Evolutionary conservation across 2,888 invertebrate genomes (phyloP), one percentile per base, ranked within the genome.

Genomic region (Panopea generosa): DNA sequence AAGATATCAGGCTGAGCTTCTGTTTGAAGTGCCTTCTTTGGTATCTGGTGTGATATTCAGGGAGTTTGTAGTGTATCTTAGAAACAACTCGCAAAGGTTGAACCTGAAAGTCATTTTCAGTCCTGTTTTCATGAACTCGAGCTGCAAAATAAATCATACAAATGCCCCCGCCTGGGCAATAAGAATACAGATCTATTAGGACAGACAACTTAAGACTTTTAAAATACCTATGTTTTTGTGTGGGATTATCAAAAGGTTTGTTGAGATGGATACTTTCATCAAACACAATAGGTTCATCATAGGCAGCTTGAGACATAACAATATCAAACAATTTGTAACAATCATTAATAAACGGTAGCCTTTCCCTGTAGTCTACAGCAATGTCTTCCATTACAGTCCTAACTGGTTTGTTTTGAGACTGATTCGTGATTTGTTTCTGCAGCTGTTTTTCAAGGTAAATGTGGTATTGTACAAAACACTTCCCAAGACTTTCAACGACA

Each of bases 151-250:
- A 22, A 43, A 45, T 66, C 11, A 65, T 20, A n/a, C 29, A 45
- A 11, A 47, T 3, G 47, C 56, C 27, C 0, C 56, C 62, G 0
- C 65, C 60, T 20, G 73, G 67, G 27, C 49, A 62, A 20, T 40
- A 70, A 9, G 6, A 9, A 24, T 26, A 57, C 22, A 72, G 16
- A 40, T 77, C 68, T 49, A 69, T 38, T 18, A 59, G 53, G 3
- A 63, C 43, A 40, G 62, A 52, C 11, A 71, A 47, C 43, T 62
- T 53, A 22, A 74, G 16, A 14, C 70, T 53, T 14, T 55, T 29
- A 57, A 74, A 70, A 29, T 57, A 78, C 61, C 56, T 60, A n/a
- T 22, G 40, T n/a, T 55, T 50, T 49, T 75, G 74, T 14, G 40
- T 50, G n/a, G 40, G 49, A 50, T 52, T 29, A 22, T 60, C 20